Evolutionary conservation across 1,140 invertebrate species (phyloP).

Genomic region (Spodoptera frugiperda): DNA sequence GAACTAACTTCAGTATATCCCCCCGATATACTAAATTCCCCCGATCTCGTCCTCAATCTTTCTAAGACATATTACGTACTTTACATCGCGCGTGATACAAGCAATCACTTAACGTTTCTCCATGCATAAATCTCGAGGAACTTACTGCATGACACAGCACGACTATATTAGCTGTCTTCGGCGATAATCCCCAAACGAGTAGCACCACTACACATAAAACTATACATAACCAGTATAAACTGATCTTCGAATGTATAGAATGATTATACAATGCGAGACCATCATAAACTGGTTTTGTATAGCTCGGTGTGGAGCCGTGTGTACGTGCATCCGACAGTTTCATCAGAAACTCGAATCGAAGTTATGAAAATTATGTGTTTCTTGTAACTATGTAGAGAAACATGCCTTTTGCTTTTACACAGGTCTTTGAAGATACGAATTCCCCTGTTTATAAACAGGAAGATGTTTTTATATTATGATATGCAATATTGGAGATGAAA

Average conservation of each 20-base stretch:
- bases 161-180: slow-evolving; percentile 51
- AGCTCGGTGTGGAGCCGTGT: no score
- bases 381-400: neutral
- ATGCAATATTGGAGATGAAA: slow-evolving; percentile 36
- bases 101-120: slow-evolving; percentile 49
- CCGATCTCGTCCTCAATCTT: neutral
- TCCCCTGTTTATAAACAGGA: slow-evolving; percentile 12
- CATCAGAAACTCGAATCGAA: slow-evolving; percentile 15
- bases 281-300: no score
- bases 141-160: slow-evolving; percentile 18
- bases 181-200: slow-evolving; percentile 28
- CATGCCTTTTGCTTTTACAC: slow-evolving; percentile 4
- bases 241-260: no score
- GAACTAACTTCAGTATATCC: no score
- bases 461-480: slow-evolving; percentile 25
- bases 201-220: no score
- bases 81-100: slow-evolving; percentile 26
- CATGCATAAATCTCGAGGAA: slow-evolving; percentile 49
- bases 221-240: no score
- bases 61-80: slow-evolving; percentile 21
- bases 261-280: no score
- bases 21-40: neutral
- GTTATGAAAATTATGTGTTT: neutral
- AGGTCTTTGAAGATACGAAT: slow-evolving; percentile 13
- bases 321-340: slow-evolving; percentile 26